Evolutionary conservation across 2,888 invertebrate genomes (phyloP).

Genomic region (Asteroscopus sphinx): DNA sequence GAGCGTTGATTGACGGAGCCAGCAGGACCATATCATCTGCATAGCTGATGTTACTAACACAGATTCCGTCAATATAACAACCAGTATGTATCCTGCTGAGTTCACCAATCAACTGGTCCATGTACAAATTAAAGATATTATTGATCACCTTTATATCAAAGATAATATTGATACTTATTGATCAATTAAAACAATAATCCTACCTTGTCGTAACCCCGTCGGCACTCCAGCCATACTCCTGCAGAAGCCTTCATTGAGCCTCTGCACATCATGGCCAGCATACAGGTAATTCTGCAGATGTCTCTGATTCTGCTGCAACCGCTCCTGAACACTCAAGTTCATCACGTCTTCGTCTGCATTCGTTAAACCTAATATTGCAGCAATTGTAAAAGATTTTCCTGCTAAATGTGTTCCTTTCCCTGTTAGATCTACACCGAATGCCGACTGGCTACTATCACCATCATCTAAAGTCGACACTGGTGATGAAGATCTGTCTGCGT

Average conservation of each 20-base stretch:
- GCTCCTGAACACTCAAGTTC: constrained; percentile 89
- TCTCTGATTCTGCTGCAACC: constrained; percentile 81
- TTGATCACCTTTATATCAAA: no score
- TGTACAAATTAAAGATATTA: no score
- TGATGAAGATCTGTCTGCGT: constrained; percentile 73
- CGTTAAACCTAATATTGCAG: constrained; percentile 95
- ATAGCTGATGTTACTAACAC: no score
- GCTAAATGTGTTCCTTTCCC: constrained; percentile 82
- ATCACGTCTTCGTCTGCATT: constrained; percentile 86
- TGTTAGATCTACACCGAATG: constrained; percentile 83
- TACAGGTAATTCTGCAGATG: constrained; percentile 83
- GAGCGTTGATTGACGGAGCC: no score
- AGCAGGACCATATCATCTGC: no score
- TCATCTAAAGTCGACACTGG: constrained; percentile 82
- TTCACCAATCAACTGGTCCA: no score
- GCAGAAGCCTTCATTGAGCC: constrained; percentile 79
- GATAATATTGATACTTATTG: no score
- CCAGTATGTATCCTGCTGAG: no score
- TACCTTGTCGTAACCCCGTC: constrained; percentile 79
- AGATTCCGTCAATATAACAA: no score
- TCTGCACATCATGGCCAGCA: constrained; percentile 80
- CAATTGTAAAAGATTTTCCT: constrained; percentile 96
- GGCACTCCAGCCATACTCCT: constrained; percentile 76
- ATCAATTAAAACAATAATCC: constrained; percentile 24
- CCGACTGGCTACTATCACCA: constrained; percentile 78